Evolutionary conservation across 2,888 invertebrate genomes (phyloP), one percentile per base, ranked within the genome.

Genomic region (Cosmopolites sordidus): DNA sequence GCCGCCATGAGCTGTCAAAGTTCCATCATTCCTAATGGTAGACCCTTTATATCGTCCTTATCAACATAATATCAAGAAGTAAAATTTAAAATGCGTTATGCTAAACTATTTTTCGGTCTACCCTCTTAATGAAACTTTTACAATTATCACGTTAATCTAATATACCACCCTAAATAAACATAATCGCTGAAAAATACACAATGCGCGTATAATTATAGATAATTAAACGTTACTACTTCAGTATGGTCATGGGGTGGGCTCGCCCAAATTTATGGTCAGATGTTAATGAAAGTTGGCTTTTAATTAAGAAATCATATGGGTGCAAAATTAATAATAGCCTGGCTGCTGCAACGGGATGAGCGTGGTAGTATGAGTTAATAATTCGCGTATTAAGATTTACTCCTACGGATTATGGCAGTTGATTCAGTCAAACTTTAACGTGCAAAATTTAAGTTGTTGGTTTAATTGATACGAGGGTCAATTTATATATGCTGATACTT

Each of bases 231-330:
- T 22, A 46, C 46, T 37, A 51, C 45, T 46, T 47, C 42, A 43
- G 11, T 12, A 33, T 52, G 47, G 9, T 29, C 11, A 12, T 33
- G 40, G 52, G 52, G 52, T 38, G 52, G 43, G 43, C 47, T 41
- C 46, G 47, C 52, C 52, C 43, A 47, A 52, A 51, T 46, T 51
- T 47, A 42, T 30, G 46, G 47, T 47, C 47, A 33, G 43, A 14
- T 37, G 22, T 42, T 47, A 52, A 52, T 47, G 47, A 52, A 52
- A 46, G 42, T 43, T 48, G 52, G 42, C 27, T 47, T 46, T 51
- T 52, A 52, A 52, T 52, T 52, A 52, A 52, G 52, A 52, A 52
- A 52, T 47, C 52, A 33, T 43, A 29, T 52, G 43, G 47, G 47
- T 52, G 52, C 52, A 52, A 52, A 52, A 40, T 47, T 52, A 52